A percentile compares a stretch with the other conserved stretches of the same genome.
Evolutionary conservation across 2,113 vertebrate species (phyloP).

Genomic region (Procavia capensis): DNA sequence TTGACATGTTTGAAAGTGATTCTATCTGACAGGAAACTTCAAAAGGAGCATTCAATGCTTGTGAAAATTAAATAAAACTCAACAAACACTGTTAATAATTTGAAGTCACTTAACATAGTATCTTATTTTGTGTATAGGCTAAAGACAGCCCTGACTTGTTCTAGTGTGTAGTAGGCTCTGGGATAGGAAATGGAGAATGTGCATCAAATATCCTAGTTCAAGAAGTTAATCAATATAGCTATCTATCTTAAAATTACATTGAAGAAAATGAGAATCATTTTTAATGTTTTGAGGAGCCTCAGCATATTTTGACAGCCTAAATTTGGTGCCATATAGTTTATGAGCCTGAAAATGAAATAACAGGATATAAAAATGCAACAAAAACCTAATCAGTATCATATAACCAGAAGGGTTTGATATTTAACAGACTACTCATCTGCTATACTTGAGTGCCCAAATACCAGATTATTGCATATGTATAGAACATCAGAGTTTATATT

Average conservation of each 20-base stretch:
- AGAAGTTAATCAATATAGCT: neutral
- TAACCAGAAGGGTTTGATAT: conserved; percentile 55
- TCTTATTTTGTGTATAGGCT: neutral
- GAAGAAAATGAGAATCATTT: conserved; percentile 45
- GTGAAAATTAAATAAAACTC: neutral
- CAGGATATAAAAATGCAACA: conserved; percentile 20
- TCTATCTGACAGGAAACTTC: neutral
- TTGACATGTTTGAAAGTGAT: neutral
- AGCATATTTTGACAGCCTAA: conserved; percentile 31
- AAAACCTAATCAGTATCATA: conserved; percentile 58
- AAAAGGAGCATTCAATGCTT: neutral
- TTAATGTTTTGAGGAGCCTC: conserved; percentile 41
- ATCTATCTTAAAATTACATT: neutral
- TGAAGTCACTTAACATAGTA: neutral
- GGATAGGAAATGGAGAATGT: neutral
- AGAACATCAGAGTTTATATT: neutral
- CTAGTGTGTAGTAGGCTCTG: neutral
- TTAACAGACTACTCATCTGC: conserved; percentile 8
- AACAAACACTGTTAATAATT: neutral
- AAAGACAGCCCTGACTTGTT: neutral
- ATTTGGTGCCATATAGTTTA: conserved; percentile 42
- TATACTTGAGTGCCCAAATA: neutral
- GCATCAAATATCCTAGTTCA: neutral
- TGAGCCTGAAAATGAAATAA: conserved; percentile 75
- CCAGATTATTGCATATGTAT: neutral